Evolutionary conservation across 2,797 vertebrate genomes (phyloP).

Genomic region (Lerista edwardsae): DNA sequence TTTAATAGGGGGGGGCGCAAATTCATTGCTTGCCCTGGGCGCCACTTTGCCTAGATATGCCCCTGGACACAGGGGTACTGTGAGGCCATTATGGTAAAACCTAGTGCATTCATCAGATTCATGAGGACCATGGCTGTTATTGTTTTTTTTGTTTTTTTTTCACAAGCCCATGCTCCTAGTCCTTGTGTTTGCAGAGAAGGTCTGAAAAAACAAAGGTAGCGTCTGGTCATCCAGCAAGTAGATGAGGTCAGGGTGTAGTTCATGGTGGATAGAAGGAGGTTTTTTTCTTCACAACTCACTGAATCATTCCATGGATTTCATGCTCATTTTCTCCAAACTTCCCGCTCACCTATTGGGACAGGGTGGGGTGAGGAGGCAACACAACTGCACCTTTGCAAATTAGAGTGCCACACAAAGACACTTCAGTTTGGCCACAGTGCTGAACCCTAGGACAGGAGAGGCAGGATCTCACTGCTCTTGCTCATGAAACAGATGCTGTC

Average conservation of each 20-base stretch:
- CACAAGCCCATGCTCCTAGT: background rate
- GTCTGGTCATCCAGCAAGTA: background rate
- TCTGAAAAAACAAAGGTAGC: background rate
- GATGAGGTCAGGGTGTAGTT: background rate
- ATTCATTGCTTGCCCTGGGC: no score
- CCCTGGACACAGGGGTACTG: no score
- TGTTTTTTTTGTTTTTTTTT: no score
- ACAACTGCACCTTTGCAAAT: background rate
- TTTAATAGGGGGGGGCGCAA: no score
- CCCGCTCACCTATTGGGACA: background rate
- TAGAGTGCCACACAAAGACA: no score
- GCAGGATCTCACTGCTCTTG: background rate
- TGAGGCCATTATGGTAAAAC: background rate
- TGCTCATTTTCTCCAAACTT: background rate
- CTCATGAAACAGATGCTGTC: background rate
- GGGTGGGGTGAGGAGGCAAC: background rate
- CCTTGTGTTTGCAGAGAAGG: background rate
- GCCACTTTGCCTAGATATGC: no score
- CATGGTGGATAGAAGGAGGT: background rate
- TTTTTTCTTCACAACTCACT: background rate
- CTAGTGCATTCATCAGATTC: no score
- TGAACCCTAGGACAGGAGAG: background rate
- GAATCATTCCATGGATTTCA: rapidly evolving
- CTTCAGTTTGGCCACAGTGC: background rate
- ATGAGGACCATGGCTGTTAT: background rate